Evolutionary conservation across 2,113 vertebrate genomes (phyloP), one percentile per base, ranked within the genome.

Genomic region (Brachyhypopomus gauderio): DNA sequence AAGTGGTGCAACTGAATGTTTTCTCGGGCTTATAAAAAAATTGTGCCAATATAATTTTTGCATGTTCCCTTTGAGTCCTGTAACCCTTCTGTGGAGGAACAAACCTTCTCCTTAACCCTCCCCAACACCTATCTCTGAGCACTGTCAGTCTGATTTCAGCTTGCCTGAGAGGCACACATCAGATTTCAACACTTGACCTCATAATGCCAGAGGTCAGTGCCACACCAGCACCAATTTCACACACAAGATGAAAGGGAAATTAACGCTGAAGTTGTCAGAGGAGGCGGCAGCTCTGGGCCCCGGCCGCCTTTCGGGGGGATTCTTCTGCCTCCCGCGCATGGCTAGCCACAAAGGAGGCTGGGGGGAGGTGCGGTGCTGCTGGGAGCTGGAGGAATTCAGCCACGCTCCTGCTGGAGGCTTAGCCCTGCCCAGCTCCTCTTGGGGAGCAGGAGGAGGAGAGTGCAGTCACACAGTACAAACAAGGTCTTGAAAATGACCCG

Each of bases 181-280:
- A 87, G 84, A 88, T 88, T 86, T 88, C 83, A 87, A 72, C 85
- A 87, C 86, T 87, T 90, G 89, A 88, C 87, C 89, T 85, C 83
- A 84, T 88, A 89, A 88, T 90, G 83, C 89, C 77, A 75, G 79
- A 83, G 89, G 86, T 88, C 85, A 88, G 83, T 52, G 20, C 81
- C 80, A 85, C 88, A 89, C 86, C 86, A 81, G 81, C 84, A 82
- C 82, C 84, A 86, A 90, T 90, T 90, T 90, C 89, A 89, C 88
- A 90, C 87, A 85, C 85, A 88, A 89, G 88, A 90, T 90, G 88
- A 89, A 88, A 89, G 85, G 89, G 88, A 90, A 89, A 90, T 89
- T 80, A 89, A 88, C 81, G 82, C 69, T 88, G 77, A 83, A 84
- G 82, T 80, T 76, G 77, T 82, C 72, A 70, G 75, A 82, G 82